Percentiles rank a stretch among this genome's conserved stretches.
phyloP scores from a whole-genome alignment of 2,113 vertebrate genomes.

The Craseonycteris thonglongyai region DNA sequence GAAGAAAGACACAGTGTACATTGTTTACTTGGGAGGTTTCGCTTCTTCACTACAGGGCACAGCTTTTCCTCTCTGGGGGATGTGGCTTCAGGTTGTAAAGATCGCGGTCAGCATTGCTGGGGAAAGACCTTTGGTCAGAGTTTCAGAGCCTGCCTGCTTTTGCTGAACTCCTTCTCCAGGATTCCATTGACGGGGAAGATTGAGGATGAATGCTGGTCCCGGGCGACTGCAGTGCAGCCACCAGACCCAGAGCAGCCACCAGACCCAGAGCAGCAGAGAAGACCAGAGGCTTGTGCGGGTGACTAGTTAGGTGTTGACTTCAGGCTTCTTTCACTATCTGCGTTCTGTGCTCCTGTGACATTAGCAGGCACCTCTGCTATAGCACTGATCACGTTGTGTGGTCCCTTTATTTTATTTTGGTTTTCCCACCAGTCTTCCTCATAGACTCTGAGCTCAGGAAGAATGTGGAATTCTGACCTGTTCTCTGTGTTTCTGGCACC shows the following conservation, averaged over 20 bases:
- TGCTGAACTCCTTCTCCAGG: accelerated
- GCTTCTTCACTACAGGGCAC: background rate
- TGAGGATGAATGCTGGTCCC: background rate
- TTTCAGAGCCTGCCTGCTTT: background rate
- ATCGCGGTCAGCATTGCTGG: accelerated
- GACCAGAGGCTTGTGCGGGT: background rate
- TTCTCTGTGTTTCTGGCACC: background rate
- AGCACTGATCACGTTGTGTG: background rate
- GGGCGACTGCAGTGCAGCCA: no score
- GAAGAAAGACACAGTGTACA: background rate
- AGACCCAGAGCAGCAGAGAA: background rate
- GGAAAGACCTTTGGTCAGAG: background rate
- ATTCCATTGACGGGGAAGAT: background rate
- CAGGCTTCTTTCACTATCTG: background rate
- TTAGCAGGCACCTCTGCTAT: background rate
- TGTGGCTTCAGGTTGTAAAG: background rate
- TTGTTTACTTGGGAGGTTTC: background rate
- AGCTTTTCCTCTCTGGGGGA: background rate
- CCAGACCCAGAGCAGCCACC: no score
- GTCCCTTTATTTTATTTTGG: background rate
- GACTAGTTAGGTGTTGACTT: background rate
- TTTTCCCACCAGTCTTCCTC: background rate
- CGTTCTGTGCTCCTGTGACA: background rate
- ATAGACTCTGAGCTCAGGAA: background rate
- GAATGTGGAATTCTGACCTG: accelerated